Evolutionary conservation across 92 coral and sea anemone species (phyloP), one percentile per base, ranked within the genome.

Genomic region (Zoanthus gigantus): DNA sequence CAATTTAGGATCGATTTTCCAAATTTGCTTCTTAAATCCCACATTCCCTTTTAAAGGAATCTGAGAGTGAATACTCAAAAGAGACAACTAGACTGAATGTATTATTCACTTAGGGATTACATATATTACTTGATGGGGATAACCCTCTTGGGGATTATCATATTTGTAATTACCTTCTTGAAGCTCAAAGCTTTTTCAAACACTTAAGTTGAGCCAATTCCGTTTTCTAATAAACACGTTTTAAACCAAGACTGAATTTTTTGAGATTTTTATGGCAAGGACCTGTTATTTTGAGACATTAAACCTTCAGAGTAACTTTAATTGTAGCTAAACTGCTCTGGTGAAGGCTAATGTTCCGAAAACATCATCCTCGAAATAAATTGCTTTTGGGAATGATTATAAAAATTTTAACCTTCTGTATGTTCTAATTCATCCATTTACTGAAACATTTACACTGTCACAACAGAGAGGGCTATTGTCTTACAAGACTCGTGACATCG

Each of bases 401-500:
- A 34, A 34, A 34, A 34, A 3, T 1, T 34, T 34, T 34, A 34
- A 34, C 42, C 42, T 34, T 34, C 42, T 34, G 42, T 34, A 34
- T 34, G 42, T 34, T 34, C 42, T 34, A 34, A 1, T 1, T 34
- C 42, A 34, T 34, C 42, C 42, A 34, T 34, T 34, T 34, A 23
- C 23, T 23, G 23, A 23, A 23, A 23, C 23, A 23, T 23, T 23
- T 23, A 23, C 23, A 47, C 52, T 4, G 1, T 7, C 54, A 50
- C 54, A 50, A 50, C 1, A 10, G 8, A 50, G 8, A 50, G 12
- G 54, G 54, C 54, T 7, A 50, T 7, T 17, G 56, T 66, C 94
- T 78, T 86, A 96, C 99, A 93, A 94, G 79, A 71, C 95, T 96
- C 44, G 95, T 77, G 37, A 95, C 87, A 63, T 95, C 94, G 8